A percentile compares a stretch with the other conserved stretches of the same genome.
Evolutionary conservation across 2,113 vertebrate species (phyloP).

Genomic region (Anguilla rostrata): DNA sequence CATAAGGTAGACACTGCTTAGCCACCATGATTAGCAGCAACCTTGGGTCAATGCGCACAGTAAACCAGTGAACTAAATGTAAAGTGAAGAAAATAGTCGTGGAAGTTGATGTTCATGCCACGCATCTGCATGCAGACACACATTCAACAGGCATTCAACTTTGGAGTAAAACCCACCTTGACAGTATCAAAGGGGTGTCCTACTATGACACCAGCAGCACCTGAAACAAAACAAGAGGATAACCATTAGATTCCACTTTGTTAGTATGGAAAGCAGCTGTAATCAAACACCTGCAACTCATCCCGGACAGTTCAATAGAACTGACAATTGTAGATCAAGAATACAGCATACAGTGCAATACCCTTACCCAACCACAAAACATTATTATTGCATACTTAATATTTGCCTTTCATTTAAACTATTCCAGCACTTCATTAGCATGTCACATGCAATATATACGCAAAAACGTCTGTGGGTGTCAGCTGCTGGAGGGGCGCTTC

Average conservation of each 20-base stretch:
- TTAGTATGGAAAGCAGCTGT: neutral
- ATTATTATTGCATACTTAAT: neutral
- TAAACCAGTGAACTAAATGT: neutral
- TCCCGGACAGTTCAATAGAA: neutral
- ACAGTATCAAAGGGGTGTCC: slow-evolving; percentile 98
- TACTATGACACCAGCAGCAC: slow-evolving; percentile 92
- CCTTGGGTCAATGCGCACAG: neutral
- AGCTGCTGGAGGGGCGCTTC: no score
- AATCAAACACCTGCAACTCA: neutral
- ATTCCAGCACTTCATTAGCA: neutral
- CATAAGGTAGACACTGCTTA: neutral
- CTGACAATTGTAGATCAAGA: neutral
- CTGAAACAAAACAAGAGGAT: slow-evolving; percentile 57
- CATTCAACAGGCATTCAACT: neutral
- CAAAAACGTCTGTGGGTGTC: neutral
- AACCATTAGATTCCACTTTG: neutral
- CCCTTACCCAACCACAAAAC: neutral
- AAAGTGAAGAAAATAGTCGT: neutral
- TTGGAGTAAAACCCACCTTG: slow-evolving; percentile 77
- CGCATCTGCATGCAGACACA: neutral
- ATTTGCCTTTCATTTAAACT: neutral
- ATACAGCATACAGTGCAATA: neutral
- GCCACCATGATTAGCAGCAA: no score
- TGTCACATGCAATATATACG: neutral
- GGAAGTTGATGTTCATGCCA: slow-evolving; percentile 13